Percentiles rank a stretch among this genome's conserved stretches.
phyloP scores from a whole-genome alignment of 2,888 invertebrate species.

The Chalcosyrphus nemorum region DNA sequence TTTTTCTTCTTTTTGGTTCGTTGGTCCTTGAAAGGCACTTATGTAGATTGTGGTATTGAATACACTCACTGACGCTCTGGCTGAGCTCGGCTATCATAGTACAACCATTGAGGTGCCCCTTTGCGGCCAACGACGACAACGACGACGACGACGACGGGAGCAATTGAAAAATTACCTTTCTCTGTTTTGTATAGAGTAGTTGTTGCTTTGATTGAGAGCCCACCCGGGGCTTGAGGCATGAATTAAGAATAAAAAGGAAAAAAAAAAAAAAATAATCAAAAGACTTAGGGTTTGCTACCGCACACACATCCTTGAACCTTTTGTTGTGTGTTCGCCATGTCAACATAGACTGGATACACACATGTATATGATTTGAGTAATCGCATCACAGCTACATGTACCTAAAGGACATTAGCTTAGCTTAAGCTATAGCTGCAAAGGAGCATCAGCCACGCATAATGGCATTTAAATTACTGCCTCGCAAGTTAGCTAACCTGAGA shows the following conservation, averaged over 20 bases:
- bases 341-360: conserved; percentile 38
- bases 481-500: conserved; percentile 27
- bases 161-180: conserved; percentile 70
- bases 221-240: conserved; percentile 33
- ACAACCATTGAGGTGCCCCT: conserved; percentile 44
- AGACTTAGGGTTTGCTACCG: conserved; percentile 40
- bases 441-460: conserved; percentile 54
- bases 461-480: conserved; percentile 62
- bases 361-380: conserved; percentile 29
- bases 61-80: conserved; percentile 34
- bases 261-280: conserved; percentile 52
- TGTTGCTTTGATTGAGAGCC: conserved; percentile 63
- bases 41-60: conserved; percentile 63
- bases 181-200: conserved; percentile 40
- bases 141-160: conserved; percentile 45
- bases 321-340: conserved; percentile 51
- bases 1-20: conserved; percentile 45
- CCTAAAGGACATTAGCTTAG: conserved; percentile 38
- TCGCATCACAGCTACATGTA: conserved; percentile 25
- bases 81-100: conserved; percentile 37
- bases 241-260: conserved; percentile 54
- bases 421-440: conserved; percentile 38
- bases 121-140: conserved; percentile 52
- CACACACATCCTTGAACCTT: conserved; percentile 47
- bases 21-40: conserved; percentile 69